Percentiles rank a stretch among this genome's conserved stretches.
phyloP scores from a whole-genome alignment of 2,113 vertebrate species.

The Eudyptes chrysolophus region DNA sequence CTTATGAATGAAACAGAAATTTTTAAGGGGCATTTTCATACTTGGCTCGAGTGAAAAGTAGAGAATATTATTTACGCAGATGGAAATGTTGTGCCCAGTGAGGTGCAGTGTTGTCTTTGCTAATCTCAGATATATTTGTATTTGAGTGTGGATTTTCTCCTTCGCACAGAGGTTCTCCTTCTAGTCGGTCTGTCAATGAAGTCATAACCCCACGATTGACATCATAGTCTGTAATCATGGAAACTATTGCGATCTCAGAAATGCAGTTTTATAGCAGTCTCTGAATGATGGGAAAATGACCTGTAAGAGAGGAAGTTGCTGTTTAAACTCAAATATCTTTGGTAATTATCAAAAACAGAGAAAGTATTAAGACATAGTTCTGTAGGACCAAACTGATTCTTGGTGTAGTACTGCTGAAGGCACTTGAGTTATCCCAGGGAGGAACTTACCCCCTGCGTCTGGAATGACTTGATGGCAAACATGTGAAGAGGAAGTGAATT shows the following conservation, averaged over 20 bases:
- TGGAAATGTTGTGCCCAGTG: not conserved
- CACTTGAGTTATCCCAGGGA: not conserved
- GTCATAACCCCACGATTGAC: not conserved
- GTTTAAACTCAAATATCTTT: slow-evolving; percentile 33
- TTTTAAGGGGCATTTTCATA: slow-evolving; percentile 13
- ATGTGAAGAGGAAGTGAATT: slow-evolving; percentile 60
- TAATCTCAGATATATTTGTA: slow-evolving; percentile 24
- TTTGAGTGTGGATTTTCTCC: slow-evolving; percentile 15
- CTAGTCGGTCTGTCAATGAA: not conserved
- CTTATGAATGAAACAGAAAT: not conserved
- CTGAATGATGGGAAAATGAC: not conserved
- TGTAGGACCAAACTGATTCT: not conserved
- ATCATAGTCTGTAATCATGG: not conserved
- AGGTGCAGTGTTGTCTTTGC: slow-evolving; percentile 40
- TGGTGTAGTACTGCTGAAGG: slow-evolving; percentile 21
- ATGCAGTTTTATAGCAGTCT: not conserved
- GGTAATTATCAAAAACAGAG: slow-evolving; percentile 25
- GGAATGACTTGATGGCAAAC: slow-evolving; percentile 58
- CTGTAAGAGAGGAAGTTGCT: not conserved
- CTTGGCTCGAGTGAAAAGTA: not conserved
- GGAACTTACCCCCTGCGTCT: not conserved
- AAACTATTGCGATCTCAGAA: not conserved
- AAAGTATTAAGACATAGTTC: not conserved
- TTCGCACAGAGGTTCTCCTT: not conserved
- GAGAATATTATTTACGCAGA: slow-evolving; percentile 13